Conservation (phyloP, 2,797 vertebrate genomes). For the Sebastiscus albofasciatus region DNA sequence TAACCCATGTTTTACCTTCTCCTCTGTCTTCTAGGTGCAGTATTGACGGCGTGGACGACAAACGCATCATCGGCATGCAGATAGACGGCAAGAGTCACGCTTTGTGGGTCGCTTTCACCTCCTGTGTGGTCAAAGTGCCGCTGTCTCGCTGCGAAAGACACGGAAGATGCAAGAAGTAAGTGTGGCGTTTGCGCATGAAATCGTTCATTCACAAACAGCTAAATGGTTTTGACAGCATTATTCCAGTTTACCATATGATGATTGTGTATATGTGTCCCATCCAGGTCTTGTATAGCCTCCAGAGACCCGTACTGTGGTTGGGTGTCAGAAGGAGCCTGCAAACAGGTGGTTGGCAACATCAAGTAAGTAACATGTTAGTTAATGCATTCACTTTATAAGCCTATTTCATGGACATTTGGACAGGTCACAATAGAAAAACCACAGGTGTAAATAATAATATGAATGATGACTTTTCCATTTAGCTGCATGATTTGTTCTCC, state of each 20-base stretch:
- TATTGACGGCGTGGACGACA: constrained; percentile 93
- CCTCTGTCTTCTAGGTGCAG: constrained; percentile 87
- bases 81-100: constrained; percentile 89
- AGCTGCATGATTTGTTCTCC: not conserved
- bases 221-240: not conserved
- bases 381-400: not conserved
- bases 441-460: not conserved
- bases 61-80: constrained; percentile 93
- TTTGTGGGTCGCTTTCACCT: constrained; percentile 93
- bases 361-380: constrained; percentile 92
- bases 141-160: constrained; percentile 94
- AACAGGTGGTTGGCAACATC: constrained; percentile 84
- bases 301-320: constrained; percentile 98
- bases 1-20: not conserved
- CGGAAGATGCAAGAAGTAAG: constrained; percentile 94
- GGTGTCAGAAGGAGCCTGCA: constrained; percentile 91
- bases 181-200: constrained; percentile 13
- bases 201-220: not conserved
- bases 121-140: constrained; percentile 95
- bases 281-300: constrained; percentile 96
- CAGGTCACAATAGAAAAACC: not conserved
- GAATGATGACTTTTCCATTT: not conserved
- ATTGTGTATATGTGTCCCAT: constrained; percentile 42
- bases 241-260: not conserved
- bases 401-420: not conserved